Percentiles rank a stretch among this genome's conserved stretches.
These are phyloP conservation scores for Australoheros scitulus DNA, from an alignment of 2,113 vertebrate genomes.

Conservation along the genomic window DNA sequence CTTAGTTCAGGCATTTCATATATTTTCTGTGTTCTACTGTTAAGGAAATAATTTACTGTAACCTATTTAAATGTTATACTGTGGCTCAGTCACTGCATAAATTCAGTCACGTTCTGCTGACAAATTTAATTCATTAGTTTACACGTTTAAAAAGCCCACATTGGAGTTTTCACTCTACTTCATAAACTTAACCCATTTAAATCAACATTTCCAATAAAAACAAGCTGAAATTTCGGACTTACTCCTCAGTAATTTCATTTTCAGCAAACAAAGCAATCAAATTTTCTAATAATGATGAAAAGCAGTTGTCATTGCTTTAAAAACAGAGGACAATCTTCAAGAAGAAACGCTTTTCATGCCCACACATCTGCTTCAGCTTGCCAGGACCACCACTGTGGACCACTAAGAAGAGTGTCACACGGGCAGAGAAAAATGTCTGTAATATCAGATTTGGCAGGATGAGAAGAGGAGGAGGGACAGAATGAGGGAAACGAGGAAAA, in stretches of 20 bases:
- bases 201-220: neutral
- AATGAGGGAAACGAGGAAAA: neutral
- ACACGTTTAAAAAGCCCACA: fast-evolving
- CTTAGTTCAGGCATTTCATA: neutral
- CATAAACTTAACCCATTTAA: no score
- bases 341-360: neutral
- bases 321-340: neutral
- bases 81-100: neutral
- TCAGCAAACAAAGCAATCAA: neutral
- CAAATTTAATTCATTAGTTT: neutral
- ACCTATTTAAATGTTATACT: neutral
- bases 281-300: neutral
- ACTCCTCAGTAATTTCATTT: neutral
- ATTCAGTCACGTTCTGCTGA: fast-evolving
- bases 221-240: neutral
- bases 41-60: neutral
- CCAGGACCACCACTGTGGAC: slow-evolving; percentile 11
- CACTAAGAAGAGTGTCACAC: slow-evolving; percentile 23
- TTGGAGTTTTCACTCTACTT: neutral
- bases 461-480: slow-evolving; percentile 4
- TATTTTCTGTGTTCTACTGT: neutral
- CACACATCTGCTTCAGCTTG: neutral
- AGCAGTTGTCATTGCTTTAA: neutral
- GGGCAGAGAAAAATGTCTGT: slow-evolving; percentile 48
- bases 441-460: slow-evolving; percentile 51